Percentiles rank a stretch among this genome's conserved stretches.
Conservation (phyloP, 2,888 invertebrate species). For the Melolontha melolontha region DNA sequence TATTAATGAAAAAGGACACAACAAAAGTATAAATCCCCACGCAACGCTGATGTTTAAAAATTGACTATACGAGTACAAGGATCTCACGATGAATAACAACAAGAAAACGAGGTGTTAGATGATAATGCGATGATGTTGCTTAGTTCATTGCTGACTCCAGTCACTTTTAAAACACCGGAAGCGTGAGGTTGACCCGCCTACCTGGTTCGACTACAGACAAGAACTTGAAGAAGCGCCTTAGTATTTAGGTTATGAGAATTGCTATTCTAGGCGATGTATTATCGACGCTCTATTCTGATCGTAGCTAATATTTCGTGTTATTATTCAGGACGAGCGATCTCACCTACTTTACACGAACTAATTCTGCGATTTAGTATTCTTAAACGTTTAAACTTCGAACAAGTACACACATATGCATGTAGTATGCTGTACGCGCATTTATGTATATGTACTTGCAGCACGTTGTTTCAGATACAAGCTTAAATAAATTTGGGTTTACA, state of each 20-base stretch:
- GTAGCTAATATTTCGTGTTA: conserved; percentile 7
- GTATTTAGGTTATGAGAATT: conserved; percentile 36
- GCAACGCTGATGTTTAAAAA: too few species aligned
- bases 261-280: conserved; percentile 24
- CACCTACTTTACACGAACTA: conserved; percentile 30
- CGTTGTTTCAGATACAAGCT: too few species aligned
- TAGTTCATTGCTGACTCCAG: background rate
- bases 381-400: background rate
- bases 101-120: too few species aligned
- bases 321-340: conserved; percentile 21
- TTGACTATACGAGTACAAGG: too few species aligned
- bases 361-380: conserved; percentile 28
- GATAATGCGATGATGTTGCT: too few species aligned
- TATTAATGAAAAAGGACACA: too few species aligned
- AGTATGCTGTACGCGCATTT: too few species aligned
- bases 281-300: conserved; percentile 5
- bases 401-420: too few species aligned
- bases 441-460: too few species aligned
- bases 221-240: conserved; percentile 13
- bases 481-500: too few species aligned
- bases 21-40: too few species aligned
- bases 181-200: conserved; percentile 12
- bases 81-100: too few species aligned
- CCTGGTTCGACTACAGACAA: background rate
- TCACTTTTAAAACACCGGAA: conserved; percentile 30